A percentile compares a stretch with the other conserved stretches of the same genome.
These are phyloP conservation scores for Barbus barbus DNA, from an alignment of 2,113 vertebrate genomes.

Conservation along the genomic window DNA sequence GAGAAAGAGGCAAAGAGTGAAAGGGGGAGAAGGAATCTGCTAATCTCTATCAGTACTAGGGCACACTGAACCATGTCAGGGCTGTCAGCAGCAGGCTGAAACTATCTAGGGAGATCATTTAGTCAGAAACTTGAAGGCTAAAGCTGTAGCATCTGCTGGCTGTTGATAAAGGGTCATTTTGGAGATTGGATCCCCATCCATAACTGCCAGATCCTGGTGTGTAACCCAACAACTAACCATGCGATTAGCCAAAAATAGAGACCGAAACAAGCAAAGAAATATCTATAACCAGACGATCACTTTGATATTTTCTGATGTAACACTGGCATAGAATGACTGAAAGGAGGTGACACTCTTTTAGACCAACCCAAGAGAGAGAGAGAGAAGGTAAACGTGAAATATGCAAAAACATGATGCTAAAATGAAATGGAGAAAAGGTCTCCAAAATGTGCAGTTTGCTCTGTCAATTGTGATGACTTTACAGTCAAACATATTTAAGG, in stretches of 20 bases:
- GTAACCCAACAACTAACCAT: constrained; percentile 63
- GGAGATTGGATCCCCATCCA: constrained; percentile 56
- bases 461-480: neutral
- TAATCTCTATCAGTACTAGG: constrained; percentile 66
- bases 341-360: neutral
- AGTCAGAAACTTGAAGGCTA: constrained; percentile 63
- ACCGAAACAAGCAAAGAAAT: constrained; percentile 31
- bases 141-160: constrained; percentile 64
- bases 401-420: no score
- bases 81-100: constrained; percentile 52
- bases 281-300: constrained; percentile 3
- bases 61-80: constrained; percentile 61
- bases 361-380: no score
- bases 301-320: constrained; percentile 4
- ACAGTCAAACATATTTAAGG: neutral
- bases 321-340: neutral
- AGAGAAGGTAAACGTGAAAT: no score
- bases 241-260: constrained; percentile 59
- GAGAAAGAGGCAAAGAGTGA: constrained; percentile 9
- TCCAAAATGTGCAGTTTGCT: neutral
- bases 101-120: constrained; percentile 74
- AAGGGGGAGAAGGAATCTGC: constrained; percentile 50
- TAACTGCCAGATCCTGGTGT: constrained; percentile 54
- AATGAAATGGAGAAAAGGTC: neutral
- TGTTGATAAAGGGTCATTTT: constrained; percentile 73